Base-by-base conservation (phyloP, 2,797 vertebrate genomes). In the Protosalanx chinensis region DNA sequence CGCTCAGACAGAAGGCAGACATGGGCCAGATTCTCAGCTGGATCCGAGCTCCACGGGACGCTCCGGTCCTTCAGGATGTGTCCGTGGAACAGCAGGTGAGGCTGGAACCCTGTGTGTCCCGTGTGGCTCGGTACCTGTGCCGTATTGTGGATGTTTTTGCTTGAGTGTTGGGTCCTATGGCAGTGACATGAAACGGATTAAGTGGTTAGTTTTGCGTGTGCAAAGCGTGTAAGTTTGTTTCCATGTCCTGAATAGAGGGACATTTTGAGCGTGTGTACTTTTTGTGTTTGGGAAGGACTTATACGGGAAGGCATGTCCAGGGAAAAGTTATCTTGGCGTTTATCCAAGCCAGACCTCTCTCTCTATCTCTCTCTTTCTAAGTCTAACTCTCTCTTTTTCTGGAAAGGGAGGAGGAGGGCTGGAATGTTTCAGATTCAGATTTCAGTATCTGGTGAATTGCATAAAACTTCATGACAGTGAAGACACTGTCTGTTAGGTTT, bases 21-120 rank as follows among this genome's bases (percentile, higher is more conserved):
- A 93, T 93, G 92, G 92, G 92, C 75, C 91, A 93, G 82, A 74
- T 93, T 68, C 49, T 93, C 71, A 93, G 82, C 88, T 92, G 89
- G 91, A 87, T 93, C 80, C 86, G 91, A 81, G 88, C 90, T 7
- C 61, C 73, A 0, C 81, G 69, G 75, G 90, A 93, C 51, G 13
- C 56, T 63, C 71, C 81, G 57, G 76, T 60, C 18, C 81, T 92
- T 77, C 87, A 88, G 76, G 89, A 91, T 81, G 87, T 89, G 75
- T 32, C 91, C 7, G 89, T 91, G 80, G 92, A 93, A 76, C 80
- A 91, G 79, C 90, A 93, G 91, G 92, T 93, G 49, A 69, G 64
- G n/a, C 16, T 64, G 27, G 30, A 67, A 66, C 27, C 23, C 77
- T 88, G 88, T n/a, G 51, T n/a, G 51, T 6, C 1, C 1, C 5